Conservation (phyloP, 1,140 invertebrate species). For the Neodiprion lecontei region DNA sequence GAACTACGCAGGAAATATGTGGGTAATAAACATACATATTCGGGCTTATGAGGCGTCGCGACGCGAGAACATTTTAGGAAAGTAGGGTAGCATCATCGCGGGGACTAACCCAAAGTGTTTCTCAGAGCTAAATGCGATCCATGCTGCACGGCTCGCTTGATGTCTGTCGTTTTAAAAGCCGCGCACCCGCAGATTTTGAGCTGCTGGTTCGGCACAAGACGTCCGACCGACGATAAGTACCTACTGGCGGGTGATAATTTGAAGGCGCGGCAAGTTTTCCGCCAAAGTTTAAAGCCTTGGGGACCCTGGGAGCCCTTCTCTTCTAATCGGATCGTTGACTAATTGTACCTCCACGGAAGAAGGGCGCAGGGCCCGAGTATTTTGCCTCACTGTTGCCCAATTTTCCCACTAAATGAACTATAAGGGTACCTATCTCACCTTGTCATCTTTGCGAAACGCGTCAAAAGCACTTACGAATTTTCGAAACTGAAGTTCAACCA, state of each 20-base stretch:
- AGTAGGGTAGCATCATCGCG: neutral
- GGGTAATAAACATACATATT: slow-evolving; percentile 8
- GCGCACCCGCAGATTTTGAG: neutral
- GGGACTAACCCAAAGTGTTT: neutral
- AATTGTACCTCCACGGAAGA: neutral
- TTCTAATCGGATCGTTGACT: slow-evolving; percentile 5
- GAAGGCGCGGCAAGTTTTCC: neutral
- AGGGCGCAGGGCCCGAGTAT: neutral
- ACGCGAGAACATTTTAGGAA: neutral
- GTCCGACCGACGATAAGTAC: too few species aligned
- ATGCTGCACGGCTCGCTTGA: neutral
- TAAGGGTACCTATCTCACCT: neutral
- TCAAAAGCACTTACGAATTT: neutral
- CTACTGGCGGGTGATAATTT: too few species aligned
- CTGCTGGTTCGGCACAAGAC: too few species aligned
- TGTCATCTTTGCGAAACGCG: neutral
- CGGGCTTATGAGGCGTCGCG: neutral
- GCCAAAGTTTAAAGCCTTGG: neutral
- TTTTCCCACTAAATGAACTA: neutral
- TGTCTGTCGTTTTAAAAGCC: too few species aligned
- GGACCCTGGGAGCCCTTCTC: neutral
- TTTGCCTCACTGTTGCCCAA: neutral
- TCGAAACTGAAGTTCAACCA: neutral
- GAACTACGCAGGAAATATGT: slow-evolving; percentile 4
- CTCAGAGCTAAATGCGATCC: neutral